Evolutionary conservation across 2,113 vertebrate genomes (phyloP).

Genomic region (Poicephalus meyeri): DNA sequence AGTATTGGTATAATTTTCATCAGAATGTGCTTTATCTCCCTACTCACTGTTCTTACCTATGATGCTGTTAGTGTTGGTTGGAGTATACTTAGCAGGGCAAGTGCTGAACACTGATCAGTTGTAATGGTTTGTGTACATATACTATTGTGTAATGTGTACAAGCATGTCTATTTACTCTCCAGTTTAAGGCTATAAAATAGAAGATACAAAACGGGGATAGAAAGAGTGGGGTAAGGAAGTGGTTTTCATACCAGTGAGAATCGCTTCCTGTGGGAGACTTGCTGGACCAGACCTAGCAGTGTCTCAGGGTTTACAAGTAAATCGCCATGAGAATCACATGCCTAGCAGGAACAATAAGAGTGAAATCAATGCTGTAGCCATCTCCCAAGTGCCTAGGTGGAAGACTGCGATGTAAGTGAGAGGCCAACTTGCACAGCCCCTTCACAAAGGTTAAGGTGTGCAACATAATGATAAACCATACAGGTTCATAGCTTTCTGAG

Average conservation of each 20-base stretch:
- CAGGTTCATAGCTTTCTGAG: neutral
- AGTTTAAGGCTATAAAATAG: neutral
- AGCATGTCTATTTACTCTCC: neutral
- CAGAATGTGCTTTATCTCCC: neutral
- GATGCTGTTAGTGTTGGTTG: neutral
- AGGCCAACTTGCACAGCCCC: neutral
- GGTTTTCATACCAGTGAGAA: neutral
- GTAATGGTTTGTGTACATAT: neutral
- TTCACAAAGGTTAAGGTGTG: neutral
- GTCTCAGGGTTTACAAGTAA: neutral
- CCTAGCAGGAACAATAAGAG: neutral
- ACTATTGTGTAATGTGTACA: neutral
- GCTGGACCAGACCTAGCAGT: neutral
- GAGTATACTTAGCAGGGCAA: neutral
- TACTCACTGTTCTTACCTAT: neutral
- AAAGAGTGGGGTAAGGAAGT: neutral
- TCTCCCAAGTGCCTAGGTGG: neutral
- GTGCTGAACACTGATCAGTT: neutral
- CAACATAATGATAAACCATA: neutral
- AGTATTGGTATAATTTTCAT: neutral
- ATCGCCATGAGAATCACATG: neutral
- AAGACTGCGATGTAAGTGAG: neutral
- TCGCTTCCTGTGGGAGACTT: neutral
- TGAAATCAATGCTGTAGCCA: neutral
- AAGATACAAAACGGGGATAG: neutral